phyloP scores from a whole-genome alignment of 1,140 invertebrate genomes.

The Chironomus tepperi region DNA sequence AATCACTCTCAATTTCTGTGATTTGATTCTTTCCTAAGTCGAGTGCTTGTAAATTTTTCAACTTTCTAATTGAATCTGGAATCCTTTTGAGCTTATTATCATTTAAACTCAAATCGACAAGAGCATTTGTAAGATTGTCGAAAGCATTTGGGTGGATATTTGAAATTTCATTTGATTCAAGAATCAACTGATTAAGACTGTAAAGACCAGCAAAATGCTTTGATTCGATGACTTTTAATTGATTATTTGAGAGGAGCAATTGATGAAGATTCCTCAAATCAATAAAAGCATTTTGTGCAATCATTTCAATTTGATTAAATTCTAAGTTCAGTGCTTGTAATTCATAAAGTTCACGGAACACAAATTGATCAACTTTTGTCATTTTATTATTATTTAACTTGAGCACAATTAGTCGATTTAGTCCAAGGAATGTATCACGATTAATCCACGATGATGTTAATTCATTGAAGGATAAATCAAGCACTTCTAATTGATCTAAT shows the following conservation, averaged over 20 bases:
- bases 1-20: slow-evolving; percentile 47
- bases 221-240: slow-evolving; percentile 55
- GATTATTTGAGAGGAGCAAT: slow-evolving; percentile 64
- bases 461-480: slow-evolving; percentile 69
- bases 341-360: slow-evolving; percentile 66
- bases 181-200: slow-evolving; percentile 59
- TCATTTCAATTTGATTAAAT: slow-evolving; percentile 60
- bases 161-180: slow-evolving; percentile 66
- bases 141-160: slow-evolving; percentile 63
- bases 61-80: slow-evolving; percentile 56
- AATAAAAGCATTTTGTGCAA: slow-evolving; percentile 63
- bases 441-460: slow-evolving; percentile 72
- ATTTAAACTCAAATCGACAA: slow-evolving; percentile 71
- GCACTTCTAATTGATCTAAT: slow-evolving; percentile 61
- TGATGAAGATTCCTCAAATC: slow-evolving; percentile 67
- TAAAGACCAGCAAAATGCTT: slow-evolving; percentile 62
- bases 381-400: slow-evolving; percentile 68
- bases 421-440: slow-evolving; percentile 62
- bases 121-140: slow-evolving; percentile 58
- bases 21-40: slow-evolving; percentile 74
- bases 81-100: slow-evolving; percentile 64
- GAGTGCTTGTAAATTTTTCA: slow-evolving; percentile 60
- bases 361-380: slow-evolving; percentile 55
- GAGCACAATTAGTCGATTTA: slow-evolving; percentile 61
- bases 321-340: slow-evolving; percentile 69